Conservation (phyloP, 2,797 vertebrate genomes). For the Spizella passerina region DNA sequence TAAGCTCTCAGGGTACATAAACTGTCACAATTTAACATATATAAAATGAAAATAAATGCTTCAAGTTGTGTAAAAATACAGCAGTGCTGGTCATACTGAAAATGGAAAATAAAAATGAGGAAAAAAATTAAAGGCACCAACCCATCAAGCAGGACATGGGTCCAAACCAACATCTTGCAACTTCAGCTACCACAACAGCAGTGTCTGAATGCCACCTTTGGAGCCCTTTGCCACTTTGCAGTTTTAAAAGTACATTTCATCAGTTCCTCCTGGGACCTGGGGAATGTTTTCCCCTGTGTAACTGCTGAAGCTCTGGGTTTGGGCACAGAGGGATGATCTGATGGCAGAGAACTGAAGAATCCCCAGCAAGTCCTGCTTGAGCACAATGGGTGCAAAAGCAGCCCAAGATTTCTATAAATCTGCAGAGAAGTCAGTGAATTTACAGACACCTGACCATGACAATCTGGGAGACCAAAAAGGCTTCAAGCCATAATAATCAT, state of each 20-base stretch:
- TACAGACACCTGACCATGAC: not conserved
- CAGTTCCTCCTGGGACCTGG: not conserved
- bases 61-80: not conserved
- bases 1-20: not conserved
- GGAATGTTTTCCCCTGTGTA: accelerated
- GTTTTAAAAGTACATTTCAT: not conserved
- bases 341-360: not conserved
- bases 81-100: not conserved
- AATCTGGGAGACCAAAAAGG: not conserved
- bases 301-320: not conserved
- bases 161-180: not conserved
- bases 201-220: not conserved
- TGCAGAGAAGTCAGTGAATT: not conserved
- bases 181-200: not conserved
- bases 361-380: not conserved
- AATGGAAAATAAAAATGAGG: not conserved
- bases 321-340: not conserved
- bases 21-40: not conserved
- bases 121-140: not conserved
- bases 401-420: not conserved
- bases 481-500: not conserved
- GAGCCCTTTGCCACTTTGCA: not conserved
- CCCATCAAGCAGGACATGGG: not conserved
- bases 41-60: not conserved
- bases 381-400: not conserved